phyloP scores from a whole-genome alignment of 2,797 vertebrate species.

The Diplodus sargus region DNA sequence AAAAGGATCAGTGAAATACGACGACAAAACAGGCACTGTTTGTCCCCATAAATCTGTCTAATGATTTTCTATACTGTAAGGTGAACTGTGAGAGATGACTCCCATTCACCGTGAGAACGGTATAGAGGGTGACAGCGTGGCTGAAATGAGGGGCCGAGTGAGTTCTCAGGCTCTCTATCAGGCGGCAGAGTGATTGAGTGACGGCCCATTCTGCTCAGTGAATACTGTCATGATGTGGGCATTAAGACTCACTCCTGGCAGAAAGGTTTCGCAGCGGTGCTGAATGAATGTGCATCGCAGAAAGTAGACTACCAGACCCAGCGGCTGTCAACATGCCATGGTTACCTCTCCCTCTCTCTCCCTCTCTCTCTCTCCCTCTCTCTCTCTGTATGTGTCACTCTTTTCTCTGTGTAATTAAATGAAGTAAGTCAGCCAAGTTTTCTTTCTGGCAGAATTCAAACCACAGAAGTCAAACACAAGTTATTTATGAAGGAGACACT shows the following conservation, averaged over 20 bases:
- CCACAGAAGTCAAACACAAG: constrained; percentile 16
- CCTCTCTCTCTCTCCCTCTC: not conserved
- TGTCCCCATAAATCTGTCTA: constrained; percentile 80
- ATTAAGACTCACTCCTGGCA: constrained; percentile 72
- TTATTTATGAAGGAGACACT: not conserved
- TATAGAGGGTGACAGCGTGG: constrained; percentile 40
- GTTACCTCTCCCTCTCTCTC: not conserved
- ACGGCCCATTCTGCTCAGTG: constrained; percentile 74
- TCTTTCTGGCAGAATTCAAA: constrained; percentile 28
- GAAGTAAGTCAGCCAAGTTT: constrained; percentile 27
- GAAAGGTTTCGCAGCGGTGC: constrained; percentile 60
- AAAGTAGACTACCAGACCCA: constrained; percentile 60
- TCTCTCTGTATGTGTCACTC: not conserved
- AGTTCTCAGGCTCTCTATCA: constrained; percentile 65
- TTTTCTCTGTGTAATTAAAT: constrained; percentile 48
- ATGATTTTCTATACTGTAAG: constrained; percentile 79
- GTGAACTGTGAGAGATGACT: constrained; percentile 61
- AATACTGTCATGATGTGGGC: constrained; percentile 78
- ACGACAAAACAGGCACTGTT: constrained; percentile 69
- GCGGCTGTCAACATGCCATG: constrained; percentile 57
- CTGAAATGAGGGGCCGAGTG: constrained; percentile 60
- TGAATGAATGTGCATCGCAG: constrained; percentile 66
- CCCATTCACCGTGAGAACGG: constrained; percentile 48
- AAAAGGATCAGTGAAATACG: constrained; percentile 74
- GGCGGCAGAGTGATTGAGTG: constrained; percentile 71